Conservation (phyloP, 2,797 vertebrate species). For the Kryptopterus vitreolus region DNA sequence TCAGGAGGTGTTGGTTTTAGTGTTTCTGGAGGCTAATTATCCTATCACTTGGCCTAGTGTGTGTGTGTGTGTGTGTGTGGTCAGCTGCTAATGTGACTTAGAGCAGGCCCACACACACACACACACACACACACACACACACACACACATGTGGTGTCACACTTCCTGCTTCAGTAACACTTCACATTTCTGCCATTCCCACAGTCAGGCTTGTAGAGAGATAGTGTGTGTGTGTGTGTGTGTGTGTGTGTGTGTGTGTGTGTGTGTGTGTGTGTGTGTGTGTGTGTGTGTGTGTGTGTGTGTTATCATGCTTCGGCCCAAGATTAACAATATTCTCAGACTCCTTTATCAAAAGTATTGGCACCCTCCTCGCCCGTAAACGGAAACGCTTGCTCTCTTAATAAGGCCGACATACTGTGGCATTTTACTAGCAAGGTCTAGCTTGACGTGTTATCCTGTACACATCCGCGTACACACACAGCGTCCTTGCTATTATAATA, state of each 20-base stretch:
- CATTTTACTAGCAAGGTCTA: background rate
- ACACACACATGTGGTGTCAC: slow-evolving; percentile 11
- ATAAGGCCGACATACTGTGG: background rate
- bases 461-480: background rate
- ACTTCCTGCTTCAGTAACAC: slow-evolving; percentile 40
- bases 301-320: background rate
- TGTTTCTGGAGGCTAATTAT: background rate
- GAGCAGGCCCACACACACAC: slow-evolving; percentile 11
- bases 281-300: background rate
- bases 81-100: background rate
- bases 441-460: no score
- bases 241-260: background rate
- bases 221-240: background rate
- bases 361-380: background rate
- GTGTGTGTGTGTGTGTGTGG: slow-evolving; percentile 26
- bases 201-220: background rate
- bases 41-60: background rate
- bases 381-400: no score
- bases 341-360: background rate
- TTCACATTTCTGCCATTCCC: slow-evolving; percentile 16
- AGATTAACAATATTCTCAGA: background rate
- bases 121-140: no score
- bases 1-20: background rate
- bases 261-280: background rate
- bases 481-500: background rate